Evolutionary conservation across 2,113 vertebrate genomes (phyloP), one percentile per base, ranked within the genome.

Genomic region (Patagioenas fasciata): DNA sequence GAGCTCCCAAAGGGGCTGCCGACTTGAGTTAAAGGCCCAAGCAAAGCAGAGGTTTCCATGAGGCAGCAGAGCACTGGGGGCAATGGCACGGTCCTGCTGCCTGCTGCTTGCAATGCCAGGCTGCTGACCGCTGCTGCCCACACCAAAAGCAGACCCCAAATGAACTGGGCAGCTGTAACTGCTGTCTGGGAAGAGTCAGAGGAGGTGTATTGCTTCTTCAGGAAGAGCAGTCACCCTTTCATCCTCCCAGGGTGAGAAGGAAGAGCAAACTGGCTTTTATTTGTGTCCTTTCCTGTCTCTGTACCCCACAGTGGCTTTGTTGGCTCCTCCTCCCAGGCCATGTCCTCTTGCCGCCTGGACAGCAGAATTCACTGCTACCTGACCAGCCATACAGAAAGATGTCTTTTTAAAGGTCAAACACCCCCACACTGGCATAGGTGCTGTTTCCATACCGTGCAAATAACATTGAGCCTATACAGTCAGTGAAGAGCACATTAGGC

Each of bases 301-400:
- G 0, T 7, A 23, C 13, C 40, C 13, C 34, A n/a, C 0, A 0
- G 62, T 0, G 0, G 42, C 36, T 51, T 51, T 28, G 12, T 19
- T 31, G 25, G 23, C 25, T 26, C 14, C 25, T 65, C 21, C 15
- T 40, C 62, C 29, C 50, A 75, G 15, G 19, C 36, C 7, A 5
- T 9, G n/a, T 20, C n/a, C 36, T 24, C 48, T 51, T 3, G 3
- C 1, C 1, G 11, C 40, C 5, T 3, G 1, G 32, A n/a, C 50
- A 70, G 15, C 50, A 65, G 42, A 70, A 58, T 62, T 47, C 25
- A 54, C 51, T 20, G 25, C 51, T 71, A 29, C 29, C n/a, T n/a
- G 57, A 81, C 36, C 38, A 42, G 57, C 29, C 75, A 42, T 58
- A 60, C 12, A 54, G 31, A 28, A 79, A 4, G 20, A 42, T 2